Conservation (phyloP, 2,888 invertebrate genomes). For the Drosophila neutralis region DNA sequence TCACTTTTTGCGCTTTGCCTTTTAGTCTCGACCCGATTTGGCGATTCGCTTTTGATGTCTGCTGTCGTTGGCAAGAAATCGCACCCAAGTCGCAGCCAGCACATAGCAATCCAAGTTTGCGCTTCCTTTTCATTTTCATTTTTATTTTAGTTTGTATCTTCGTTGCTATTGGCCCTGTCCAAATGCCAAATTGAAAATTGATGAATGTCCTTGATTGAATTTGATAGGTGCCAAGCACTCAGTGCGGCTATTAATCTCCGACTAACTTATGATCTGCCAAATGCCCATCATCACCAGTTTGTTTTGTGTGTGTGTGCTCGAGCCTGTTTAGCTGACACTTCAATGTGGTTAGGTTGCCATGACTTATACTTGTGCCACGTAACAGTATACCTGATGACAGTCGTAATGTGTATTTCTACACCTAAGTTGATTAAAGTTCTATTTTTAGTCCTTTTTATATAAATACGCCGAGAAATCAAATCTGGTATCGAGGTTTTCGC, state of each 20-base stretch:
- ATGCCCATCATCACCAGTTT: slow-evolving; percentile 36
- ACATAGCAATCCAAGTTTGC: slow-evolving; percentile 35
- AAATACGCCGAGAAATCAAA: background rate
- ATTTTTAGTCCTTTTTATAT: background rate
- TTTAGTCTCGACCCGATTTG: slow-evolving; percentile 33
- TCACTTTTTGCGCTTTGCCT: slow-evolving; percentile 39
- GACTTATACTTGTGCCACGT: background rate
- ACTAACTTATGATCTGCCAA: slow-evolving; percentile 74
- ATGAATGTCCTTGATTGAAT: slow-evolving; percentile 80
- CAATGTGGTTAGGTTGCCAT: slow-evolving; percentile 2
- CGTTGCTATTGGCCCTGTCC: slow-evolving; percentile 29
- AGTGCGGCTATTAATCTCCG: slow-evolving; percentile 78
- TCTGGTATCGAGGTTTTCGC: background rate
- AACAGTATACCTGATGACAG: background rate
- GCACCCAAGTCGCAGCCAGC: slow-evolving; percentile 57
- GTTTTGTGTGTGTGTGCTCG: slow-evolving; percentile 2
- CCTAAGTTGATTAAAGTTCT: background rate
- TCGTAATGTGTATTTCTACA: background rate
- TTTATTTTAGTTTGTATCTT: slow-evolving; percentile 52
- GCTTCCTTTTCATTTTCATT: slow-evolving; percentile 17
- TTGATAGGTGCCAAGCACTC: slow-evolving; percentile 80
- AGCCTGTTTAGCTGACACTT: slow-evolving; percentile 15
- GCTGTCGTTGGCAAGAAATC: slow-evolving; percentile 70
- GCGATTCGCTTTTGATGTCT: slow-evolving; percentile 67
- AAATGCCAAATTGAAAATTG: slow-evolving; percentile 81